These are phyloP conservation scores for Gymnodraco acuticeps DNA, from an alignment of 2,797 vertebrate genomes.

Conservation along the genomic window DNA sequence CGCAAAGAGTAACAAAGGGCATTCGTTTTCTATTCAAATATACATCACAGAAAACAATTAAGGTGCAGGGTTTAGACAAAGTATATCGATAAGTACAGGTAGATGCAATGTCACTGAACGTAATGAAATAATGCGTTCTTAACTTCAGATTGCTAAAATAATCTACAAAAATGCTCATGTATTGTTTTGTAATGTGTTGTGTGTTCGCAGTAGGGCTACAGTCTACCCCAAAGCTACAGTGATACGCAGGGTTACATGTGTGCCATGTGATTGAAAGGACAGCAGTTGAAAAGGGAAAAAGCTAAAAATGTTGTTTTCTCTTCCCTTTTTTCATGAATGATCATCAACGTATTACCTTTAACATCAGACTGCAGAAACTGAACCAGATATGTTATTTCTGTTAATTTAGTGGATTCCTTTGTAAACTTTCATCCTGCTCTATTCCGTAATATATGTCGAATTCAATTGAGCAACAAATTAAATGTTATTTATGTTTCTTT, in stretches of 20 bases:
- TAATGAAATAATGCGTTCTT: no score
- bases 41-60: no score
- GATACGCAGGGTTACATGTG: neutral
- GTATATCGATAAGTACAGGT: no score
- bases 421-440: constrained; percentile 5
- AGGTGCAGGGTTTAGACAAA: no score
- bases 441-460: neutral
- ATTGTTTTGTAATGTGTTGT: no score
- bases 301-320: no score
- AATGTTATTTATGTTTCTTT: neutral
- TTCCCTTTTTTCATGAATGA: no score
- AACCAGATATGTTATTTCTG: neutral
- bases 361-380: neutral
- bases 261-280: neutral
- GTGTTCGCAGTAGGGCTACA: neutral
- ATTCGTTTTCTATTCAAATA: no score
- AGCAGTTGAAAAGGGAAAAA: neutral
- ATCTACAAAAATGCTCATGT: neutral
- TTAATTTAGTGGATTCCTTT: neutral
- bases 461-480: neutral
- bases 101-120: no score
- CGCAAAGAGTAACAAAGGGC: no score
- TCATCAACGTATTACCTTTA: no score
- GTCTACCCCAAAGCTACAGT: neutral
- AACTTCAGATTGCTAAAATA: neutral